Evolutionary conservation across 2,113 vertebrate species (phyloP).

Genomic region (Motacilla tschutschensis): DNA sequence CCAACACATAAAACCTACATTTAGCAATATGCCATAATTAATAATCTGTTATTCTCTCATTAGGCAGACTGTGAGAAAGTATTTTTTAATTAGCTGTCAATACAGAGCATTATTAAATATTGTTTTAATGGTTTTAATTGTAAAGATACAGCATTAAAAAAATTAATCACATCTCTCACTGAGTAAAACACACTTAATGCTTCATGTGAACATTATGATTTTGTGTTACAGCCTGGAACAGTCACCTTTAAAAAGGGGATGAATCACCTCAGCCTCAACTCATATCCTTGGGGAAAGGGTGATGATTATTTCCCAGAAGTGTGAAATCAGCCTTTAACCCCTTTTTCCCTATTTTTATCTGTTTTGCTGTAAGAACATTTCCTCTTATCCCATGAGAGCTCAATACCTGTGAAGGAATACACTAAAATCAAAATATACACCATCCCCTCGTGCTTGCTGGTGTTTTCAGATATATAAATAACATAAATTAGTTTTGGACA

Average conservation of each 20-base stretch:
- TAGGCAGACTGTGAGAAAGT: neutral
- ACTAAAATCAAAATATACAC: neutral
- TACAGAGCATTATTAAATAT: neutral
- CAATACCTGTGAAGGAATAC: neutral
- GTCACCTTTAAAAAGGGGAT: neutral
- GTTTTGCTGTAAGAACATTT: neutral
- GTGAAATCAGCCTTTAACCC: neutral
- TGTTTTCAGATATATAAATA: neutral
- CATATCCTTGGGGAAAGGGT: neutral
- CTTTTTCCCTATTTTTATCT: neutral
- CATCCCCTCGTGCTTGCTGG: neutral
- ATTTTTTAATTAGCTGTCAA: neutral
- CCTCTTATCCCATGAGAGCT: neutral
- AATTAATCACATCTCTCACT: neutral
- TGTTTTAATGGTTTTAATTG: neutral
- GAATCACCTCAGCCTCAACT: neutral
- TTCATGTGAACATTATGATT: neutral
- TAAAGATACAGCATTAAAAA: neutral
- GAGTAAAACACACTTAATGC: neutral
- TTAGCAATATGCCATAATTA: neutral
- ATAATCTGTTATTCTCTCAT: neutral
- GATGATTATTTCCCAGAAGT: neutral
- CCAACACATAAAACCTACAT: neutral
- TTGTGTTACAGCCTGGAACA: neutral
- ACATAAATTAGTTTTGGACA: neutral